Percentiles rank a stretch among this genome's conserved stretches.
Evolutionary conservation across 2,797 vertebrate species (phyloP).

Genomic region (Agapornis canus): DNA sequence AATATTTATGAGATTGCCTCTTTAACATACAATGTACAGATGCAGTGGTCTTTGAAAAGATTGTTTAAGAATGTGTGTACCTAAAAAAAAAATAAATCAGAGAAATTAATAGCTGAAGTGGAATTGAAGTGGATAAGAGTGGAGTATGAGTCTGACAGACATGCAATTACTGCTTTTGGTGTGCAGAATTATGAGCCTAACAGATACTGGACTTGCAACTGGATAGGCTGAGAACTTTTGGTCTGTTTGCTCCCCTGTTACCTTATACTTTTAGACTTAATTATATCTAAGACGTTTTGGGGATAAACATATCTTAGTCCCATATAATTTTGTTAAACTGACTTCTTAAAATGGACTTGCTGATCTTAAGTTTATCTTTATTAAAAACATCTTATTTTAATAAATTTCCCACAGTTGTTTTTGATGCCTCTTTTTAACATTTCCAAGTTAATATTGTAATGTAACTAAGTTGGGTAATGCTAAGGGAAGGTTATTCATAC

Average conservation of each 20-base stretch:
- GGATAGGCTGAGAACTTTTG: background rate
- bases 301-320: background rate
- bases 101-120: background rate
- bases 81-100: background rate
- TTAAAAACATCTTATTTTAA: background rate
- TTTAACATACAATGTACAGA: background rate
- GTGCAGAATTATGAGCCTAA: background rate
- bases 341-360: background rate
- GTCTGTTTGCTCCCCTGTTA: background rate
- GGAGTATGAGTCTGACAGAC: background rate
- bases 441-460: background rate
- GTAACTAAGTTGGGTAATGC: background rate
- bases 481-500: background rate
- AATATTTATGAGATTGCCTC: background rate
- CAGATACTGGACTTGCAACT: background rate
- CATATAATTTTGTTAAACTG: background rate
- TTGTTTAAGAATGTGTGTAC: background rate
- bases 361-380: slow-evolving; percentile 23
- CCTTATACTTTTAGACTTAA: background rate
- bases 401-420: slow-evolving; percentile 16
- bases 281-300: background rate
- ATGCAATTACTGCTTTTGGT: background rate
- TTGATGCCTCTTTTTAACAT: background rate
- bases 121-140: background rate
- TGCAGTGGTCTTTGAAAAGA: background rate